A percentile compares a stretch with the other conserved stretches of the same genome.
These are phyloP conservation scores for Zaprionus kolodkinae DNA, from an alignment of 1,140 invertebrate species.

Conservation along the genomic window DNA sequence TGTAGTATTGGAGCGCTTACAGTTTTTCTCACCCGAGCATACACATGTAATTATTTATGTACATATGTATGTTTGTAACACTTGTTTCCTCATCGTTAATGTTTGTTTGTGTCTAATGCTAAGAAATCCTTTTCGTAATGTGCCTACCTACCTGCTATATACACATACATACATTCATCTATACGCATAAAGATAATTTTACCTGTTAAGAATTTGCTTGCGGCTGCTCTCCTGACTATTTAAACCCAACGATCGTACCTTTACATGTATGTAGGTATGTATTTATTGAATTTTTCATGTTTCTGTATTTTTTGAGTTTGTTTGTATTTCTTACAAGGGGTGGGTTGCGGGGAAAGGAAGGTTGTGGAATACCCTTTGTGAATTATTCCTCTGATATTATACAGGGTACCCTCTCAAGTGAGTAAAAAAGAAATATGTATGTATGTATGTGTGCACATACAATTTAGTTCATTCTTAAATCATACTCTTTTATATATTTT, in stretches of 20 bases:
- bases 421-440: too few relatives aligned
- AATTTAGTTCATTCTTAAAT: too few relatives aligned
- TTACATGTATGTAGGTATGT: not conserved
- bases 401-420: not conserved
- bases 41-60: not conserved
- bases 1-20: too few relatives aligned
- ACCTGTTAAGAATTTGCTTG: not conserved
- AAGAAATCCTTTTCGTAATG: not conserved
- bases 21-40: too few relatives aligned
- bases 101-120: not conserved
- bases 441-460: too few relatives aligned
- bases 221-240: not conserved
- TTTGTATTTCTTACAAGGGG: not conserved
- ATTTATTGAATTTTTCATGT: not conserved
- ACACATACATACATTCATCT: too few relatives aligned
- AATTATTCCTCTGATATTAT: not conserved
- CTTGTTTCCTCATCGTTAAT: not conserved
- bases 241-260: not conserved
- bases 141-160: not conserved
- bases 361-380: not conserved
- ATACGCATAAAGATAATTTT: too few relatives aligned
- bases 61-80: not conserved
- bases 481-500: too few relatives aligned
- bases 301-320: not conserved
- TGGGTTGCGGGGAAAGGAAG: too few relatives aligned